These are phyloP conservation scores for Odontophorus gujanensis DNA, from an alignment of 2,113 vertebrate species.

Conservation along the genomic window DNA sequence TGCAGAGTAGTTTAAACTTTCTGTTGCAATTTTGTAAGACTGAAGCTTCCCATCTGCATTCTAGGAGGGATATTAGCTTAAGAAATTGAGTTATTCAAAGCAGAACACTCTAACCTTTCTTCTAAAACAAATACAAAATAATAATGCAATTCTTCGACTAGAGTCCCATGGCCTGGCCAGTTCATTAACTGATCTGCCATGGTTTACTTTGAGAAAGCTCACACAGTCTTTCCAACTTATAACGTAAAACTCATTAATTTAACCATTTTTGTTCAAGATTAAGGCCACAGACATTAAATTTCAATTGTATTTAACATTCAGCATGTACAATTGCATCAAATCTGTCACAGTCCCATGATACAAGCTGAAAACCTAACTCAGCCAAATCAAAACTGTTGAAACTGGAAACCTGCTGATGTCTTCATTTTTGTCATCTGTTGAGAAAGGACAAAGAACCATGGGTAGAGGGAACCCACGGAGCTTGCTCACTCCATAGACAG, in stretches of 20 bases:
- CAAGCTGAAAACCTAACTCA: background rate
- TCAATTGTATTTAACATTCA: background rate
- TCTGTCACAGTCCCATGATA: background rate
- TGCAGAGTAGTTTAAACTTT: background rate
- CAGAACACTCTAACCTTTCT: background rate
- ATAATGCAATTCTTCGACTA: background rate
- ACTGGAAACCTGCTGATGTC: background rate
- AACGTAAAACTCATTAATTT: background rate
- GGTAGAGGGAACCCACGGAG: background rate
- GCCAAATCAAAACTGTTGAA: background rate
- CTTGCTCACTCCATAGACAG: background rate
- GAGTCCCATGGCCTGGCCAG: background rate
- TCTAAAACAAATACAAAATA: background rate
- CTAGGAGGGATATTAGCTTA: background rate
- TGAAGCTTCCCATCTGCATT: background rate
- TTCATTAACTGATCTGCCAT: background rate
- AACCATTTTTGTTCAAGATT: background rate
- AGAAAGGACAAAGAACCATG: background rate
- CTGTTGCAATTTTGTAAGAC: background rate
- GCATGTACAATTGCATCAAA: background rate
- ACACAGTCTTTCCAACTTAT: background rate
- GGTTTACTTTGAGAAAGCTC: background rate
- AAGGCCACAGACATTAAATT: background rate
- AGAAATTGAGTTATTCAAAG: background rate
- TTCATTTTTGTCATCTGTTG: background rate